phyloP scores from a whole-genome alignment of 1,140 invertebrate species.

The Dendrolimus punctatus region DNA sequence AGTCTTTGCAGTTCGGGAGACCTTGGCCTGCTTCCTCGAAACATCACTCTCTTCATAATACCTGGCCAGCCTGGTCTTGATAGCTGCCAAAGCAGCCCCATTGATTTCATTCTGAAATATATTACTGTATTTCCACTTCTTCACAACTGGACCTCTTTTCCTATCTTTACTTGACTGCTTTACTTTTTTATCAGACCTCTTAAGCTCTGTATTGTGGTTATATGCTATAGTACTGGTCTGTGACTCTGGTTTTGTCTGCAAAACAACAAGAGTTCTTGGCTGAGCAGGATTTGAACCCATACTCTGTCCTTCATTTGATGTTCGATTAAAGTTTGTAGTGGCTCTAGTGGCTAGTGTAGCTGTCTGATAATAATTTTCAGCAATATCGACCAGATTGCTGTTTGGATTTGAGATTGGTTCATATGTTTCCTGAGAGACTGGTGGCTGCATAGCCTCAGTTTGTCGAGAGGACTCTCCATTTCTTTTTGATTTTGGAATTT shows the following conservation, averaged over 20 bases:
- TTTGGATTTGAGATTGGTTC: slow-evolving; percentile 56
- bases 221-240: slow-evolving; percentile 30
- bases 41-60: slow-evolving; percentile 67
- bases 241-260: slow-evolving; percentile 56
- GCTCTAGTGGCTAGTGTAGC: slow-evolving; percentile 31
- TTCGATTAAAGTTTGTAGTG: slow-evolving; percentile 55
- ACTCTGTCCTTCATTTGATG: slow-evolving; percentile 48
- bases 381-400: slow-evolving; percentile 62
- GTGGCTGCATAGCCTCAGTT: slow-evolving; percentile 26
- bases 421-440: too few species aligned
- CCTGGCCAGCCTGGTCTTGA: slow-evolving; percentile 67
- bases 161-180: slow-evolving; percentile 44
- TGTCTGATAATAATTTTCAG: slow-evolving; percentile 62
- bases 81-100: slow-evolving; percentile 63
- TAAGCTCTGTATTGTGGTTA: slow-evolving; percentile 30
- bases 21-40: slow-evolving; percentile 62
- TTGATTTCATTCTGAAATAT: slow-evolving; percentile 71
- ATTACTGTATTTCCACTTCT: slow-evolving; percentile 69
- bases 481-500: slow-evolving; percentile 61
- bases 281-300: slow-evolving; percentile 53
- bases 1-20: slow-evolving; percentile 37
- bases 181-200: slow-evolving; percentile 33
- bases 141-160: slow-evolving; percentile 62
- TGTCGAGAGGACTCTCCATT: slow-evolving; percentile 34
- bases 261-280: slow-evolving; percentile 44